Evolutionary conservation across 2,113 vertebrate species (phyloP).

Genomic region (Scatophagus argus): DNA sequence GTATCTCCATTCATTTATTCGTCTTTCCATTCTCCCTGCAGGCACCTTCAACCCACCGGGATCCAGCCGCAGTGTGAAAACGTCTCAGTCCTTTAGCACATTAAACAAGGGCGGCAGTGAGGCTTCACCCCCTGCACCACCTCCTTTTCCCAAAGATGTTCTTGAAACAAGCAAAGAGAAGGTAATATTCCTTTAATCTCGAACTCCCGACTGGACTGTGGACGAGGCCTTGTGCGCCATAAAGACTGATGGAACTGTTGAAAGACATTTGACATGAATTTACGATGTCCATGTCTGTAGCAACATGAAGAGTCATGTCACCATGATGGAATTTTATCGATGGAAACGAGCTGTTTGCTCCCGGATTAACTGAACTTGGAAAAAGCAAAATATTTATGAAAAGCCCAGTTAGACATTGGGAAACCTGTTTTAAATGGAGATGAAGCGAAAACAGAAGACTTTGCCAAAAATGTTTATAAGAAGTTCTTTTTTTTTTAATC

Average conservation of each 20-base stretch:
- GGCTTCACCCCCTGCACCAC: conserved; percentile 29
- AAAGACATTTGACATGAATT: conserved; percentile 13
- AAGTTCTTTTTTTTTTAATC: conserved; percentile 1
- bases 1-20: not conserved
- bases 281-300: not conserved
- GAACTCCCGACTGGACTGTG: not conserved
- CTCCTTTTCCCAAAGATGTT: conserved; percentile 65
- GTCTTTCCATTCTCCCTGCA: conserved; percentile 14
- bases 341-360: not conserved
- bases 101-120: conserved; percentile 27
- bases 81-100: conserved; percentile 58
- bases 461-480: conserved; percentile 25
- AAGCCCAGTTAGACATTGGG: conserved; percentile 29
- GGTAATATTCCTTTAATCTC: conserved; percentile 68
- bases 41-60: conserved; percentile 61
- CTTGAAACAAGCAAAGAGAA: conserved; percentile 49
- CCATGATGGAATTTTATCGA: not conserved
- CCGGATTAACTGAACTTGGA: not conserved
- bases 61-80: conserved; percentile 29
- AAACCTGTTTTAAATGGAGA: conserved; percentile 27
- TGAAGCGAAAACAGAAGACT: not conserved
- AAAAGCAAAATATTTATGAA: too few species aligned
- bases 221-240: not conserved
- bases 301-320: not conserved
- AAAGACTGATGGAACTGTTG: not conserved